Conservation (phyloP, 2,797 vertebrate genomes). For the Cossypha heuglini region DNA sequence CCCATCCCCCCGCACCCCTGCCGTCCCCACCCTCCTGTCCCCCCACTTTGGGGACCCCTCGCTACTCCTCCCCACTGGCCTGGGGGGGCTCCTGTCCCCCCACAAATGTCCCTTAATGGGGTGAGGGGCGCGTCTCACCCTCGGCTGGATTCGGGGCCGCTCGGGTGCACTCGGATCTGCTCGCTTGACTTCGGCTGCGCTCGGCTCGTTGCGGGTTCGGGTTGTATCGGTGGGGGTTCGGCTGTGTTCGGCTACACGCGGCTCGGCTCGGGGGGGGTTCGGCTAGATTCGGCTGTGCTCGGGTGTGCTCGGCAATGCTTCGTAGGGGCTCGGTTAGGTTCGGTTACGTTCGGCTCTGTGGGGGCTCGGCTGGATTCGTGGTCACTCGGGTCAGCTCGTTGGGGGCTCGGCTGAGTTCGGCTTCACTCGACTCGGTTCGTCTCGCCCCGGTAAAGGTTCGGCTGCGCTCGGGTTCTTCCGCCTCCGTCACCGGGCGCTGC, state of each 20-base stretch:
- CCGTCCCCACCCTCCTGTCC: background rate
- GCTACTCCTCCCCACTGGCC: background rate
- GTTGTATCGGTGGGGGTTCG: fast-evolving
- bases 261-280: background rate
- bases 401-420: fast-evolving
- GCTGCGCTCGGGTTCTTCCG: background rate
- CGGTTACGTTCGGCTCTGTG: fast-evolving
- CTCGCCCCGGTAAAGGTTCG: fast-evolving
- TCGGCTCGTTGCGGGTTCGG: background rate
- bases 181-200: background rate
- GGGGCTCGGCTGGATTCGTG: background rate
- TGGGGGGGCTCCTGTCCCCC: background rate
- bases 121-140: background rate
- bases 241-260: background rate
- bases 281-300: fast-evolving
- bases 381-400: background rate
- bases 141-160: background rate
- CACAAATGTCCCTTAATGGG: background rate
- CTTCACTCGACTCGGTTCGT: background rate
- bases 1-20: no score
- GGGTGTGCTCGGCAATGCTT: fast-evolving
- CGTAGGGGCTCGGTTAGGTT: background rate
- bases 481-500: background rate
- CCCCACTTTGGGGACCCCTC: no score
- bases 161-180: background rate